A percentile compares a stretch with the other conserved stretches of the same genome.
These are phyloP conservation scores for Xerus inauris DNA, from an alignment of 2,113 vertebrate species.

Conservation along the genomic window DNA sequence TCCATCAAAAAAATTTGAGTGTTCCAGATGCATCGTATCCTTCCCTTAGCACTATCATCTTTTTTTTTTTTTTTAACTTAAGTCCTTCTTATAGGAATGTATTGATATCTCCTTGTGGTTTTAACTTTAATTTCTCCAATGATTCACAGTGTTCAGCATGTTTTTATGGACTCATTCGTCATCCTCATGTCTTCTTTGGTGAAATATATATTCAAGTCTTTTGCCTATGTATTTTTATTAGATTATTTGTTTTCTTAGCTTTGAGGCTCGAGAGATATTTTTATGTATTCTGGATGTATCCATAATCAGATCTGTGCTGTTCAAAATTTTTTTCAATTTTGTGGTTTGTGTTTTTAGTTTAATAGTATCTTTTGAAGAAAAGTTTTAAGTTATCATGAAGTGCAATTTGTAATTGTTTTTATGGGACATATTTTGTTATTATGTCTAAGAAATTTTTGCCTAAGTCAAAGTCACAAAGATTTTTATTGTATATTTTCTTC, in stretches of 20 bases:
- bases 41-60: not conserved
- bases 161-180: not conserved
- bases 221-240: not conserved
- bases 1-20: not conserved
- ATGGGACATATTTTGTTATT: not conserved
- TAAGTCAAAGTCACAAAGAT: not conserved
- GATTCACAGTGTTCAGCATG: not conserved
- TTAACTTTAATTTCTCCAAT: not conserved
- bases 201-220: not conserved
- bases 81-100: not conserved
- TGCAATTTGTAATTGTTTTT: not conserved
- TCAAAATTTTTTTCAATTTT: not conserved
- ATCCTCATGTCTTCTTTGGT: not conserved
- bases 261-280: not conserved
- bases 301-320: not conserved
- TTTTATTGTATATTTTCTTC: not conserved
- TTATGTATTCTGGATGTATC: not conserved
- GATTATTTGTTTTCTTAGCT: not conserved
- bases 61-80: not conserved
- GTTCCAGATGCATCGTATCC: not conserved
- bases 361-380: slow-evolving; percentile 20
- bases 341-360: not conserved
- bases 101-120: not conserved
- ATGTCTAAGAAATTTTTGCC: not conserved
- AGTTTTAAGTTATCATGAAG: not conserved